phyloP scores from a whole-genome alignment of 2,888 invertebrate species.

The Theristus sp. region DNA sequence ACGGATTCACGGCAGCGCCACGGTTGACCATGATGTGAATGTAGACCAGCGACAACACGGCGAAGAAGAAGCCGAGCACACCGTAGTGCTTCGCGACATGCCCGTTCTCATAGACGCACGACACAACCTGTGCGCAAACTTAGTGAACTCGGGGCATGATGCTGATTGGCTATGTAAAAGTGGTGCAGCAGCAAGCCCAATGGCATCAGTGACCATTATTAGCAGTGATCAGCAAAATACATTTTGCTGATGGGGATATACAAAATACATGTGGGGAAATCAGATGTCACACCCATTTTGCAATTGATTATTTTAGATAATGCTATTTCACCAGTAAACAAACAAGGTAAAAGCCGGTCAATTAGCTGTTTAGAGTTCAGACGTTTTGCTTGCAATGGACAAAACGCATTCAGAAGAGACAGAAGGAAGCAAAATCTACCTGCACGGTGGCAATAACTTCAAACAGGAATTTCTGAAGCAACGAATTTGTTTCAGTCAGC shows the following conservation, averaged over 20 bases:
- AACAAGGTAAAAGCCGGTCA: too few relatives aligned
- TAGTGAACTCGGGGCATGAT: background rate
- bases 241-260: too few relatives aligned
- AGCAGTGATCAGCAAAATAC: too few relatives aligned
- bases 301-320: too few relatives aligned
- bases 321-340: too few relatives aligned
- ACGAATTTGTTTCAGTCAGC: background rate
- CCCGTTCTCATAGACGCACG: constrained; percentile 27
- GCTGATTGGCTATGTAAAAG: background rate
- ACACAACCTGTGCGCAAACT: constrained; percentile 17
- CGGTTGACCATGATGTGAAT: constrained; percentile 12
- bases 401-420: too few relatives aligned
- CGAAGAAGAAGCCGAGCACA: constrained; percentile 16
- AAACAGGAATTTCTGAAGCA: background rate
- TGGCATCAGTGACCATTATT: too few relatives aligned
- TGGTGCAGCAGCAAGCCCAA: background rate
- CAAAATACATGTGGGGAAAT: too few relatives aligned
- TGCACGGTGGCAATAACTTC: background rate
- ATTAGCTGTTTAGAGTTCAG: too few relatives aligned
- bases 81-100: constrained; percentile 21
- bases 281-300: too few relatives aligned
- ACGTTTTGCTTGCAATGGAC: too few relatives aligned
- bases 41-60: constrained; percentile 14
- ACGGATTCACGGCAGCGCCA: constrained; percentile 18
- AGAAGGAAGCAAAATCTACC: too few relatives aligned